phyloP scores from a whole-genome alignment of 2,888 invertebrate species.

The Steinernema hermaphroditum region DNA sequence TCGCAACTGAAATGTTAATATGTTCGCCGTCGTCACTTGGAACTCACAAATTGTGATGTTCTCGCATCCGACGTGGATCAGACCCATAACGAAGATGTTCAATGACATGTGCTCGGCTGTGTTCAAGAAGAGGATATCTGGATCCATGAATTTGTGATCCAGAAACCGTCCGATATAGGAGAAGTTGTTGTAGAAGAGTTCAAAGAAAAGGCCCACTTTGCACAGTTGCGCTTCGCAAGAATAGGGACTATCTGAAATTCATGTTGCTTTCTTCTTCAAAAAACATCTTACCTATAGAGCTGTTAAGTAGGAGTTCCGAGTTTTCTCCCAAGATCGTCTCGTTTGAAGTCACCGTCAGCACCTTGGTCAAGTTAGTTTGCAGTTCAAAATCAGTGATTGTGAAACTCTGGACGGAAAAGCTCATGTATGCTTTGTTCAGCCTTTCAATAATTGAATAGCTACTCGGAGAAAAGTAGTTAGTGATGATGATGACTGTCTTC shows the following conservation, averaged over 20 bases:
- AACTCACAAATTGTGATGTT: constrained; percentile 11
- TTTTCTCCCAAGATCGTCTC: neutral
- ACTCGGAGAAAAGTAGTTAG: constrained; percentile 14
- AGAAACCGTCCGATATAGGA: neutral
- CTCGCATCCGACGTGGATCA: neutral
- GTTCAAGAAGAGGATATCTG: constrained; percentile 2
- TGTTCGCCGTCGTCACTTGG: neutral
- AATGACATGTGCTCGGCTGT: neutral
- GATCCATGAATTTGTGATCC: neutral
- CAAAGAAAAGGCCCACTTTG: constrained; percentile 3
- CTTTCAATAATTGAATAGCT: neutral
- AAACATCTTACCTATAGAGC: neutral
- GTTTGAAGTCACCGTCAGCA: neutral
- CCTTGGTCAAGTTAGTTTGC: neutral
- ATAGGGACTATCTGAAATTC: neutral
- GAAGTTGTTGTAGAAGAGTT: neutral
- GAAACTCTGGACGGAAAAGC: neutral
- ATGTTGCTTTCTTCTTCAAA: neutral
- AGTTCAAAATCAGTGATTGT: neutral
- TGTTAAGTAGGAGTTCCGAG: neutral
- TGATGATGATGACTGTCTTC: constrained; percentile 9
- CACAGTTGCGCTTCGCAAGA: neutral
- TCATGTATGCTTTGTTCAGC: neutral
- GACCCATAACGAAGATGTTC: neutral
- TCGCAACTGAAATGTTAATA: neutral